Evolutionary conservation across 2,797 vertebrate genomes (phyloP), one percentile per base, ranked within the genome.

Genomic region (Decapterus maruadsi): DNA sequence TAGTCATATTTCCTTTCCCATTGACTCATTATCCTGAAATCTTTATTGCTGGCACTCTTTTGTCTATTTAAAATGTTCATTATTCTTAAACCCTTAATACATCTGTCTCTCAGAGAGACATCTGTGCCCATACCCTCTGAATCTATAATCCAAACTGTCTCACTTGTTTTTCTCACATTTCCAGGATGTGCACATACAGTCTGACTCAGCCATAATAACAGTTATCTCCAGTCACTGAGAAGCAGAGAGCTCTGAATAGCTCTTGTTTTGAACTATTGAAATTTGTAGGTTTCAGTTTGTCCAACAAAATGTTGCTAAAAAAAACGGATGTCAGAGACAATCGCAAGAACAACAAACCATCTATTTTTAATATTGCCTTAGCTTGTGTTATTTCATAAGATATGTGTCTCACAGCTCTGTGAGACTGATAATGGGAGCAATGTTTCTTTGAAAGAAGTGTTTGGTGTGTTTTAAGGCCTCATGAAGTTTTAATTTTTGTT

Each of bases 171-270:
- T 55, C 19, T 64, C 34, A 40, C 58, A 53, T 13, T 68, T 75
- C 67, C 72, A 73, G 68, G 29, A 70, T 19, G 56, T 77, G 70
- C n/a, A 13, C 42, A 43, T 42, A 6, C 64, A 29, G 59, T 53
- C 43, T 80, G 74, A 89, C 62, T 88, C 34, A 36, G 65, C 45
- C 51, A 63, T 54, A 62, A 59, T 55, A 62, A 59, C 51, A 66
- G 45, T 34, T 64, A 65, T 73, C 51, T 70, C 43, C 8, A 48
- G 61, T 74, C 63, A 48, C 8, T 64, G 29, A 13, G 56, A 54
- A 58, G 54, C 16, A 0, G 8, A 53, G 14, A 46, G 10, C 26
- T 11, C 1, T 6, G 31, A 8, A 13, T 11, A 56, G n/a, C 10
- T 42, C 36, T 60, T 78, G 43, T 43, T 56, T 43, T 20, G 16